These are phyloP conservation scores for Mechanitis messenoides DNA, from an alignment of 2,888 invertebrate species.

Conservation along the genomic window DNA sequence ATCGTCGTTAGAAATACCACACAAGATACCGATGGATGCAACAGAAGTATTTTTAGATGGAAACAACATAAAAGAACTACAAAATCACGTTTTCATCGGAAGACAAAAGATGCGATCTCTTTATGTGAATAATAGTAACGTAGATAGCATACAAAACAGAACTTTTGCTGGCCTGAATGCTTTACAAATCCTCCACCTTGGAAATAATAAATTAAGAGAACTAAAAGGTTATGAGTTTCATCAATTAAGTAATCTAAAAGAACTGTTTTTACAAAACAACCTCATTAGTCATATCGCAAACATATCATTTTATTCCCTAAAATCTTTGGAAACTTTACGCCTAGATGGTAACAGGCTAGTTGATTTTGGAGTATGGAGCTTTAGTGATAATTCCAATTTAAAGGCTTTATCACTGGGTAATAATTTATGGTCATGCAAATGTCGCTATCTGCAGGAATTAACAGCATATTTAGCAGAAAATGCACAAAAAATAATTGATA, in stretches of 20 bases:
- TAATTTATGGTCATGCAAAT: conserved; percentile 94
- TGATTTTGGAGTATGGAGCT: conserved; percentile 87
- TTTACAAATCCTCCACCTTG: conserved; percentile 87
- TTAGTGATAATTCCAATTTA: conserved; percentile 81
- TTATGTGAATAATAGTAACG: conserved; percentile 89
- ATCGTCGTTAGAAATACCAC: conserved; percentile 85
- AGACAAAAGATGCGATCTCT: conserved; percentile 91
- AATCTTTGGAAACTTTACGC: conserved; percentile 86
- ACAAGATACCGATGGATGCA: conserved; percentile 94
- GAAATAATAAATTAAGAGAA: conserved; percentile 87
- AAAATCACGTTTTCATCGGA: conserved; percentile 92
- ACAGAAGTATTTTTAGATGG: conserved; percentile 95
- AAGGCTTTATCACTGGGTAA: conserved; percentile 86
- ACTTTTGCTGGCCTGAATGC: conserved; percentile 91
- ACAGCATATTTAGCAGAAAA: conserved; percentile 89
- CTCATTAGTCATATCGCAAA: conserved; percentile 87
- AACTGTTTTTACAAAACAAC: conserved; percentile 91
- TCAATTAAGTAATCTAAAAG: conserved; percentile 85
- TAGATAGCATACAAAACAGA: conserved; percentile 90
- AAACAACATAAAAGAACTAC: conserved; percentile 88
- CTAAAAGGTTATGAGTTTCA: conserved; percentile 91
- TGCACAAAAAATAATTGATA: conserved; percentile 86
- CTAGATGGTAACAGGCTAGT: conserved; percentile 90
- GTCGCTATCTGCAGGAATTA: conserved; percentile 90
- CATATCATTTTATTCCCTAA: conserved; percentile 85